Conservation (phyloP, 1,140 invertebrate species). For the Centruroides vittatus region DNA sequence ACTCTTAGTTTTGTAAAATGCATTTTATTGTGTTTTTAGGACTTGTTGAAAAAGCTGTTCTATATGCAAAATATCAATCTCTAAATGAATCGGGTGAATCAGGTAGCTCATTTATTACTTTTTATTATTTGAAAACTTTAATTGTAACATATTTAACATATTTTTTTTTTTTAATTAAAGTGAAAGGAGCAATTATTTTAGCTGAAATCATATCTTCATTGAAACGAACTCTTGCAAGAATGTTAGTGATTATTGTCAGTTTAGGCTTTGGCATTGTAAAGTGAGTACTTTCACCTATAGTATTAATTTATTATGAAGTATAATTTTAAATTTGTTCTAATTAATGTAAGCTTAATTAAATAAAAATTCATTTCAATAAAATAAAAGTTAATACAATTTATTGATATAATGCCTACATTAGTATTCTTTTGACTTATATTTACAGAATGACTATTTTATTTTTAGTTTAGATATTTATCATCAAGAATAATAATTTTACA, state of each 20-base stretch:
- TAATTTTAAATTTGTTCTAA: too few relatives aligned
- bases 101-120: conserved; percentile 19
- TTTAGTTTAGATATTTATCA: too few relatives aligned
- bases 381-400: too few relatives aligned
- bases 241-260: conserved; percentile 85
- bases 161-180: conserved; percentile 20
- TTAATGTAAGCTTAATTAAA: too few relatives aligned
- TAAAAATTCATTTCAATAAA: too few relatives aligned
- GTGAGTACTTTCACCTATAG: conserved; percentile 35
- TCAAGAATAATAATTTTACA: too few relatives aligned
- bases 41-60: conserved; percentile 66
- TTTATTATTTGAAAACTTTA: background rate
- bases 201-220: conserved; percentile 79
- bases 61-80: conserved; percentile 73
- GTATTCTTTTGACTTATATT: too few relatives aligned
- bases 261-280: conserved; percentile 92
- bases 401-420: too few relatives aligned
- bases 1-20: too few relatives aligned
- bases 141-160: background rate
- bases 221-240: conserved; percentile 75
- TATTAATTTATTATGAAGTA: too few relatives aligned
- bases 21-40: conserved; percentile 1
- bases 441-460: too few relatives aligned
- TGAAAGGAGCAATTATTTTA: conserved; percentile 50
- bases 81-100: conserved; percentile 57